A percentile compares a stretch with the other conserved stretches of the same genome.
phyloP scores from a whole-genome alignment of 2,113 vertebrate species.

The Pterocles gutturalis region DNA sequence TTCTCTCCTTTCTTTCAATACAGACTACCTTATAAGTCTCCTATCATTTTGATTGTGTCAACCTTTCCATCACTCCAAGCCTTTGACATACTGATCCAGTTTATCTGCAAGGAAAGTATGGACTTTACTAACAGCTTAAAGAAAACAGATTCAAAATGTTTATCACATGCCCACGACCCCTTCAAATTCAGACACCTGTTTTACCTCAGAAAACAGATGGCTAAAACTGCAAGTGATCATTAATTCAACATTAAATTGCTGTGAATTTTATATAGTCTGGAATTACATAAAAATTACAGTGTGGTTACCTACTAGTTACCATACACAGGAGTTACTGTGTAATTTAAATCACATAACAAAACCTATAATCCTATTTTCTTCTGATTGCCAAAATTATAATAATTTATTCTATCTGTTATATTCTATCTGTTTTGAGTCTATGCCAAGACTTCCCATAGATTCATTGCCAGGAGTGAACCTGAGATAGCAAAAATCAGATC shows the following conservation, averaged over 20 bases:
- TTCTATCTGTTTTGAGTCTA: background rate
- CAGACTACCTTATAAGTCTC: background rate
- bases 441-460: slow-evolving; percentile 5
- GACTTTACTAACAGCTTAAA: background rate
- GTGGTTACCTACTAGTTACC: slow-evolving; percentile 10
- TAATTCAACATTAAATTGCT: slow-evolving; percentile 24
- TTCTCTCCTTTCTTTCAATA: background rate
- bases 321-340: background rate
- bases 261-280: background rate
- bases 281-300: slow-evolving; percentile 54
- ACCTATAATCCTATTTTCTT: slow-evolving; percentile 27
- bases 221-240: slow-evolving; percentile 3
- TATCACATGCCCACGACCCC: background rate
- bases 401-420: background rate
- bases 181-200: slow-evolving; percentile 4
- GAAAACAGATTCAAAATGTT: background rate
- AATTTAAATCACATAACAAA: slow-evolving; percentile 43
- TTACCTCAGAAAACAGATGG: slow-evolving; percentile 4
- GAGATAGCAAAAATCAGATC: background rate
- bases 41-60: background rate
- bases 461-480: background rate
- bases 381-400: slow-evolving; percentile 36
- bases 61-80: background rate
- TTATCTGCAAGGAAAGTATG: background rate
- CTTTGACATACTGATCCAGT: background rate